Evolutionary conservation across 2,113 vertebrate genomes (phyloP).

Genomic region (Struthidea cinerea): DNA sequence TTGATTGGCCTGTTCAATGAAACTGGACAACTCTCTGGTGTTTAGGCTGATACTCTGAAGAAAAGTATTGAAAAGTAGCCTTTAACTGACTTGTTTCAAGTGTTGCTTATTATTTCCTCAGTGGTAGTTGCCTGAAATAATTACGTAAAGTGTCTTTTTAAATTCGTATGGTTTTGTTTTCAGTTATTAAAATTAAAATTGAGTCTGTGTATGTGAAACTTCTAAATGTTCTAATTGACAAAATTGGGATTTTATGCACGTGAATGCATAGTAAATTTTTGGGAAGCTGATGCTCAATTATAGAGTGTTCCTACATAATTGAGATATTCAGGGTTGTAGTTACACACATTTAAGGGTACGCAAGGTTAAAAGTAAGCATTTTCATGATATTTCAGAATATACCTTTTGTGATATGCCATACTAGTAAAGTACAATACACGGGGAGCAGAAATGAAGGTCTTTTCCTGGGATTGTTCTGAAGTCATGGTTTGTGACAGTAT

Average conservation of each 20-base stretch:
- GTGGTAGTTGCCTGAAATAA: background rate
- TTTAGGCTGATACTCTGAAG: background rate
- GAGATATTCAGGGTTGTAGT: background rate
- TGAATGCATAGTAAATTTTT: background rate
- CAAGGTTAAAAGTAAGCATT: background rate
- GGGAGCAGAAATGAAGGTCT: background rate
- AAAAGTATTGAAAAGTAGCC: constrained; percentile 6
- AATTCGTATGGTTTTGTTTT: background rate
- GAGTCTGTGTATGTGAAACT: background rate
- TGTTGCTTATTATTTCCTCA: constrained; percentile 13
- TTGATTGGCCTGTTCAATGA: background rate
- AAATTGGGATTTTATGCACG: background rate
- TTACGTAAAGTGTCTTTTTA: background rate
- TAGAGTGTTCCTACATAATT: background rate
- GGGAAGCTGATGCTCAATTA: background rate
- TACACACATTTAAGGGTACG: background rate
- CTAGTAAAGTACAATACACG: background rate
- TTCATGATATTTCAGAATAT: background rate
- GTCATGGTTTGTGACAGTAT: background rate
- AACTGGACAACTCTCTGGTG: background rate
- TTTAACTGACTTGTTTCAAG: constrained; percentile 49
- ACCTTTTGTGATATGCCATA: background rate
- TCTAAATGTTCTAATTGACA: background rate
- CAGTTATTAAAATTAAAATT: background rate
- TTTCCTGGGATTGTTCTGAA: background rate